Evolutionary conservation across 2,888 invertebrate species (phyloP).

Genomic region (Orthosia cruda): DNA sequence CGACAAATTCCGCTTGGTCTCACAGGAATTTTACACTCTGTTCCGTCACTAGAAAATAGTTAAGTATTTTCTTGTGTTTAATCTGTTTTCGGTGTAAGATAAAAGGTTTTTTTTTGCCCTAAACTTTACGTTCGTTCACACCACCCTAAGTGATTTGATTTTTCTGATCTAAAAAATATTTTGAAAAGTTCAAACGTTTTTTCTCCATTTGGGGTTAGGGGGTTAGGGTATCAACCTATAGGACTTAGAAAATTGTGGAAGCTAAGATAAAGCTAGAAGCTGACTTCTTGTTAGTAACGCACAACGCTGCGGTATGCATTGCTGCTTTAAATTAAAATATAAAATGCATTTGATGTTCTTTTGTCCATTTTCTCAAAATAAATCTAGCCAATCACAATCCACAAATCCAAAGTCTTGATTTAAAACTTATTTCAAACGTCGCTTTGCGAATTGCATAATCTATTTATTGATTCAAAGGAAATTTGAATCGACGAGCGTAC

Average conservation of each 20-base stretch:
- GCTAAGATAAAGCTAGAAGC: neutral
- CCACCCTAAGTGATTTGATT: neutral
- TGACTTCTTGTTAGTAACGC: neutral
- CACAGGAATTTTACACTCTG: constrained; percentile 32
- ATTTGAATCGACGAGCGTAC: constrained; percentile 67
- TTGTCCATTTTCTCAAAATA: neutral
- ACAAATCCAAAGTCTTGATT: constrained; percentile 11
- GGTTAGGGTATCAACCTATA: too few relatives aligned
- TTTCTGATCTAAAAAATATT: neutral
- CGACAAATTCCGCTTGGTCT: constrained; percentile 37
- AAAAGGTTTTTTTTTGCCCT: neutral
- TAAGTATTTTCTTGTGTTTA: constrained; percentile 23
- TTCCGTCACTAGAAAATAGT: constrained; percentile 13
- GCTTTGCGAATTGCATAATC: constrained; percentile 44
- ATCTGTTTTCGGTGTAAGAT: constrained; percentile 13
- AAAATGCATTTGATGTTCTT: neutral
- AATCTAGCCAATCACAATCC: neutral
- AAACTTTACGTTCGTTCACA: neutral
- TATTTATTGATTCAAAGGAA: constrained; percentile 65
- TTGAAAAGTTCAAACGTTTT: neutral
- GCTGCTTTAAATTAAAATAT: neutral
- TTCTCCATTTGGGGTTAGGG: neutral
- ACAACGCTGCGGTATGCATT: too few relatives aligned
- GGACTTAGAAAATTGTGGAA: neutral
- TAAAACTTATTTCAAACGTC: constrained; percentile 53